Evolutionary conservation across 2,113 vertebrate species (phyloP), one percentile per base, ranked within the genome.

Genomic region (Neopipo cinnamomea): DNA sequence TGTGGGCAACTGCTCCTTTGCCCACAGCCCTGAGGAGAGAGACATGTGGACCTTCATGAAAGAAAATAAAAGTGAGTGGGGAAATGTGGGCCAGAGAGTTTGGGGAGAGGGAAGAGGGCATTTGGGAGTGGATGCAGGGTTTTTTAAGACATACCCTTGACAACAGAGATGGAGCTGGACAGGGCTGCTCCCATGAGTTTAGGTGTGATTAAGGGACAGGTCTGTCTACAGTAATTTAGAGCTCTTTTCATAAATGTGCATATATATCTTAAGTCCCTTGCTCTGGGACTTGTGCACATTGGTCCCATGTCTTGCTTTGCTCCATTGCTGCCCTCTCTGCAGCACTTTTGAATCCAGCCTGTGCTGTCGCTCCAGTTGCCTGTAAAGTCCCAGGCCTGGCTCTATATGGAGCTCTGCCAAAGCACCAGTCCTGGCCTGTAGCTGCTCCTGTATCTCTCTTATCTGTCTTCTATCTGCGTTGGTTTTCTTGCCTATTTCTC

Each of bases 21-120:
- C 99, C 15, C 99, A 99, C 98, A 99, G 99, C 97, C 98, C 98
- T 3, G 99, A 99, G 96, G 99, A 99, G 97, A 98, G 97, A 95
- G 99, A 99, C 72, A 98, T 99, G 98, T 99, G 99, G 99, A 99
- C 98, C 14, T 99, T 99, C 98, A 99, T 99, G 99, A 99, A 99
- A 97, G 99, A 99, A 95, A 99, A 99, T 75, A 98, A 99, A 97
- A 97, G 99, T 99, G 92, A 99, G 99, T 97, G 33, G 28, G 58
- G 27, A 85, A 91, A 53, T 27, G 37, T 19, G 39, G 50, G 35
- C 33, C 53, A 68, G 28, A 55, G 47, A 66, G 56, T 80, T 14
- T 67, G 78, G 44, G 86, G 27, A 92, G 49, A 65, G 67, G 37
- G 62, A 47, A 79, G 74, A 88, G 31, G 17, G 55, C 15, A 11